Evolutionary conservation across 1,140 invertebrate species (phyloP).

Genomic region (Heliconius hermathena): DNA sequence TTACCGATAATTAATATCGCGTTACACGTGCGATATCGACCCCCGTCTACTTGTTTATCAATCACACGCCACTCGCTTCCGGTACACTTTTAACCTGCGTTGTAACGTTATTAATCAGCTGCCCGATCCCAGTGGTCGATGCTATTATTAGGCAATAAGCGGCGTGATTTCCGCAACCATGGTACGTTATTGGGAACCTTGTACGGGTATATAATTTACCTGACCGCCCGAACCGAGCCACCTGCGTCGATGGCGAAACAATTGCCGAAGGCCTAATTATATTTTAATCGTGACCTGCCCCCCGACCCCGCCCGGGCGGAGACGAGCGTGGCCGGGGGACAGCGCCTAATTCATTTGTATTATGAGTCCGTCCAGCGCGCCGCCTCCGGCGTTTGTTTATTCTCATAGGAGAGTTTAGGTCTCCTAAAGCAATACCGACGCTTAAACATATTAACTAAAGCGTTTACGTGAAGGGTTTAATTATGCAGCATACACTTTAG

Average conservation of each 20-base stretch:
- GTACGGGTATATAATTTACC: slow-evolving; percentile 77
- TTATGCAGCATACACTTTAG: slow-evolving; percentile 69
- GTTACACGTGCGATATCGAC: slow-evolving; percentile 56
- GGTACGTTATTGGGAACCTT: slow-evolving; percentile 74
- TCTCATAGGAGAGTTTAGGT: slow-evolving; percentile 80
- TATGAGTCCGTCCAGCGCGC: slow-evolving; percentile 45
- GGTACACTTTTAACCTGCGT: slow-evolving; percentile 55
- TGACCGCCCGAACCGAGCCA: slow-evolving; percentile 64
- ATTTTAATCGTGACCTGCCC: slow-evolving; percentile 77
- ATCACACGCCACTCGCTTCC: slow-evolving; percentile 53
- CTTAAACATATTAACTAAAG: slow-evolving; percentile 77
- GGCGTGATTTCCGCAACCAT: slow-evolving; percentile 55
- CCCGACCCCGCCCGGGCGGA: slow-evolving; percentile 33
- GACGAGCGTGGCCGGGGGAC: slow-evolving; percentile 46
- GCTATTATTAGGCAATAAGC: slow-evolving; percentile 73
- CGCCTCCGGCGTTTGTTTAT: slow-evolving; percentile 70
- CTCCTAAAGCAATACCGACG: slow-evolving; percentile 75
- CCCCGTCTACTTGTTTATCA: slow-evolving; percentile 51
- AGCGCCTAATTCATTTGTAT: slow-evolving; percentile 74
- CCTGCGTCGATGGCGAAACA: slow-evolving; percentile 77
- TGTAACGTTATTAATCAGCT: slow-evolving; percentile 64
- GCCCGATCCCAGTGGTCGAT: slow-evolving; percentile 57
- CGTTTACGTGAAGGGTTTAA: slow-evolving; percentile 77
- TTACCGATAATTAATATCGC: slow-evolving; percentile 73
- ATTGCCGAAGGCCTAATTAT: slow-evolving; percentile 79